Evolutionary conservation across 2,888 invertebrate genomes (phyloP), one percentile per base, ranked within the genome.

Genomic region (Buathra laborator): DNA sequence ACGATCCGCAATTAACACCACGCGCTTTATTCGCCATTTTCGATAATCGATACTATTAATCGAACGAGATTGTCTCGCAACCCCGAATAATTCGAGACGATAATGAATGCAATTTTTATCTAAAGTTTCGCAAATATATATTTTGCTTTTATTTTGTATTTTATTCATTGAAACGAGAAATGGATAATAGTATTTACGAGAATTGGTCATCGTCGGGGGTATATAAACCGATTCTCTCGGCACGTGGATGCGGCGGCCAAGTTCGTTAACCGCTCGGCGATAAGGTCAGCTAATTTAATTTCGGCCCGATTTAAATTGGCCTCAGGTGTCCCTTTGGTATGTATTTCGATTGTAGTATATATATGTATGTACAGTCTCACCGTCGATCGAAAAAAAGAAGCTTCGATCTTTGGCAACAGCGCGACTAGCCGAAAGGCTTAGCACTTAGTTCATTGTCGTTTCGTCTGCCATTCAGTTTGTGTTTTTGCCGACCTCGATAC

Each of bases 201-300:
- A 66, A 16, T 16, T n/a, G 70, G 24, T 68, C 7, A 46, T 14
- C 48, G 48, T 64, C 71, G 59, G 44, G 76, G 44, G 37, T 72
- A 53, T 37, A 37, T 37, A 7, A 9, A 16, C 29, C 71, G 74
- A 71, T 59, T 64, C 56, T 76, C 44, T 70, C 43, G 51, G 66
- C 76, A 56, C 75, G 72, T 81, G 68, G 37, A 62, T 29, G 78
- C 68, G 62, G 80, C 78, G 83, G 75, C 76, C 85, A 85, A 87
- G 87, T 87, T 87, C 87, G 83, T 87, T 87, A 86, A 86, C 87
- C 87, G 81, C 48, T 81, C 67, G 43, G 6, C 86, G 81, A 86
- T 87, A 86, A 86, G 84, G 86, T 87, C 85, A 87, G 83, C 85
- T 86, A 87, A 86, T 87, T 87, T 84, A 81, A 86, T 84, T 85